Conservation (phyloP, 92 coral and sea anemone genomes). For the Parazoanthus darwini region DNA sequence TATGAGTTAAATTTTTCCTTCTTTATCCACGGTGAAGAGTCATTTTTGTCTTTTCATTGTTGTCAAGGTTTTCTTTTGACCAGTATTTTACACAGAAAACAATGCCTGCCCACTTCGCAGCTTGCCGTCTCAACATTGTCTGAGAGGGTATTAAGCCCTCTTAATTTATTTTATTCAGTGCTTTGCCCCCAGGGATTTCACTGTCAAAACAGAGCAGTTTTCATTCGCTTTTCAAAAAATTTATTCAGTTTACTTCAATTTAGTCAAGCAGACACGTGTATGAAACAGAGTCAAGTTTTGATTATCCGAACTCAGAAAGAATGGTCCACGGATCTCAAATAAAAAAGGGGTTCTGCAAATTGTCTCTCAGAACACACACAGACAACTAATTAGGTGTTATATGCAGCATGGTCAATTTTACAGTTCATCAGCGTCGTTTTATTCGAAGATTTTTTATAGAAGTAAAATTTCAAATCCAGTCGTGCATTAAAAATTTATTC, state of each 20-base stretch:
- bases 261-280: not conserved
- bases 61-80: too few species aligned
- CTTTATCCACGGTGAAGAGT: too few species aligned
- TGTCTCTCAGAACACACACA: not conserved
- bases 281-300: not conserved
- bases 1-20: too few species aligned
- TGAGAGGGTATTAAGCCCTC: not conserved
- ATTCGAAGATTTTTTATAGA: not conserved
- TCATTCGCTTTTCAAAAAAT: not conserved
- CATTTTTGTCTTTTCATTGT: too few species aligned
- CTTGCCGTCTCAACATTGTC: too few species aligned
- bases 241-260: too few species aligned
- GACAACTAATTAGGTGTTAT: not conserved
- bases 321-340: not conserved
- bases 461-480: not conserved
- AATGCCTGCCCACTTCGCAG: too few species aligned
- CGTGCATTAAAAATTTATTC: not conserved
- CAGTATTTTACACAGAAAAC: too few species aligned
- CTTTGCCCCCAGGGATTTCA: not conserved
- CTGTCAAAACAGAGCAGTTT: not conserved
- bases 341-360: not conserved
- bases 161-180: not conserved
- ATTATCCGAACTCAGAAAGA: not conserved
- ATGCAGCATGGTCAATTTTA: not conserved
- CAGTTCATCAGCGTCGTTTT: not conserved